Conservation (phyloP, 2,113 vertebrate genomes). For the Melanostigma gelatinosum region DNA sequence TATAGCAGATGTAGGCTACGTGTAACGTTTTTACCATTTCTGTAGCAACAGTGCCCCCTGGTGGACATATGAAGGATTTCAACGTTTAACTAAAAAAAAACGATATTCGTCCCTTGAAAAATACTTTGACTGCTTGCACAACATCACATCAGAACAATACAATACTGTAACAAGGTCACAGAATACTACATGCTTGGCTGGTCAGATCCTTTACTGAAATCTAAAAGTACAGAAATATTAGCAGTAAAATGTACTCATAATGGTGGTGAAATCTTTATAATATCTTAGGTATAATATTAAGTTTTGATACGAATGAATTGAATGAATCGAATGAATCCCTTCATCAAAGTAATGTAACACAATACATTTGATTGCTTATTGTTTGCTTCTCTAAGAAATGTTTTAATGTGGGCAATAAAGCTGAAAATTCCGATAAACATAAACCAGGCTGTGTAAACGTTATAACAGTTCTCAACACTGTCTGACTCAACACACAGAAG, state of each 20-base stretch:
- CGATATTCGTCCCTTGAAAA: not conserved
- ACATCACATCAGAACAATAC: not conserved
- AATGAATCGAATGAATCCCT: not conserved
- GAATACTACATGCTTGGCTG: not conserved
- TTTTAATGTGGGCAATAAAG: not conserved
- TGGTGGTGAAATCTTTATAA: too few species aligned
- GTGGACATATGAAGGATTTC: constrained; percentile 18
- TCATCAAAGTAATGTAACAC: too few species aligned
- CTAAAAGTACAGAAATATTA: not conserved
- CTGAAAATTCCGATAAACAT: not conserved
- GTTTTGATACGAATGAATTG: not conserved
- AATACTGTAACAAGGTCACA: not conserved
- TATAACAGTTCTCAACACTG: not conserved
- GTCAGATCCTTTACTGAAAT: not conserved
- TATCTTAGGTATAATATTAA: not conserved
- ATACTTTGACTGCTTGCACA: not conserved
- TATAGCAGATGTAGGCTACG: not conserved
- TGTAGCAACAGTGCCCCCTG: constrained; percentile 52
- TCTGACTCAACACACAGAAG: not conserved
- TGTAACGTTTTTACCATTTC: not conserved
- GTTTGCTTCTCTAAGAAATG: not conserved
- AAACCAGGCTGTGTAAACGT: not conserved
- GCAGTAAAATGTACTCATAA: not conserved
- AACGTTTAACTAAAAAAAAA: not conserved
- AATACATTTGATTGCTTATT: not conserved